These are phyloP conservation scores for Sebastes miniatus DNA, from an alignment of 2,797 vertebrate genomes.

Conservation along the genomic window DNA sequence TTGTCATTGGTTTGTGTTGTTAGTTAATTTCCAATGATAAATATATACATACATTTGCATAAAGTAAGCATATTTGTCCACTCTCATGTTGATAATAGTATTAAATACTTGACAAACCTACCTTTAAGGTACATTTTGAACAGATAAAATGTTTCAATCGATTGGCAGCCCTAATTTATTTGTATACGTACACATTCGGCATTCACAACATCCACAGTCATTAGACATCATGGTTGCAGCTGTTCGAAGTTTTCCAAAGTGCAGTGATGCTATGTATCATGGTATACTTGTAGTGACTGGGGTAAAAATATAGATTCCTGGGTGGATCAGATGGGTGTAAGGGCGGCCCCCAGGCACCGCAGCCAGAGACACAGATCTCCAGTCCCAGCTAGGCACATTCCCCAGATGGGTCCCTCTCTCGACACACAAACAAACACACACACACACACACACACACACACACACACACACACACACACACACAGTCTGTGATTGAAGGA, in stretches of 20 bases:
- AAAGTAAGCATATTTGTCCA: too few relatives aligned
- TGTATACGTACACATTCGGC: not conserved
- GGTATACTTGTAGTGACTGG: not conserved
- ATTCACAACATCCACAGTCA: not conserved
- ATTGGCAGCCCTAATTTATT: not conserved
- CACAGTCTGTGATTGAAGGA: not conserved
- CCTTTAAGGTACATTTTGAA: too few relatives aligned
- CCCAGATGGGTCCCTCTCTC: slow-evolving; percentile 60
- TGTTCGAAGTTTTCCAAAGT: not conserved
- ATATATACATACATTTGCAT: too few relatives aligned
- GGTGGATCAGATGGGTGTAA: slow-evolving; percentile 59
- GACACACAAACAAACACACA: slow-evolving; percentile 3
- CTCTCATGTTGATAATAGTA: too few relatives aligned
- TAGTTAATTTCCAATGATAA: too few relatives aligned
- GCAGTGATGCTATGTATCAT: not conserved
- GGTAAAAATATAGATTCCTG: not conserved
- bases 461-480: not conserved
- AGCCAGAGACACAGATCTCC: slow-evolving; percentile 33
- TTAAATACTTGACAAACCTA: too few relatives aligned
- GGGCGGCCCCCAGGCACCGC: slow-evolving; percentile 22
- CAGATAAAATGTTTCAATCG: too few relatives aligned
- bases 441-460: slow-evolving; percentile 14
- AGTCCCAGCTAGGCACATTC: slow-evolving; percentile 37
- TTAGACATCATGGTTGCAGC: not conserved
- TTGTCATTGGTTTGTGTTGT: too few relatives aligned